Base-by-base conservation (phyloP, 1,140 invertebrate species). In the Tetranychus cinnabarinus region DNA sequence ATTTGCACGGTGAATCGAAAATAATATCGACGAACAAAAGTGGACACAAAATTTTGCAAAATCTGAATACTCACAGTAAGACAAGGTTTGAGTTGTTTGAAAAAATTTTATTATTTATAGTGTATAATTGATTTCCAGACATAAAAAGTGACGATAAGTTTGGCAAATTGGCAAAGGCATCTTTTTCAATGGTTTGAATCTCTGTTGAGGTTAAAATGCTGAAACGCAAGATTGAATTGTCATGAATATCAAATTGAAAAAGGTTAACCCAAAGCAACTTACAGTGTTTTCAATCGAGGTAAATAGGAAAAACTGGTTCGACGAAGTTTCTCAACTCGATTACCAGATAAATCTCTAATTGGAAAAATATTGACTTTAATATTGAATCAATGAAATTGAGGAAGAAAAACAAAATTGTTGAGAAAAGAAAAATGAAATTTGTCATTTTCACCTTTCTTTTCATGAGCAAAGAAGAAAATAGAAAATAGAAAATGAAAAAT, bases 41-140 rank as follows among this genome's bases (percentile, higher is more conserved):
- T 23, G 23, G 23, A 23, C 23, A 23, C 23, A 23, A 23, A 23
- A 23, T 23, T 23, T 23, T 0, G 23, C 23, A 23, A 23, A 23
- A 23, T 23, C 33, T 34, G 23, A 31, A 57, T 33, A 67, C 66
- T 66, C 61, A 67, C 66, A 67, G 39, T 33, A 63, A 58, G 58
- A 62, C 62, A 1, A 67, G 35, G 15, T 63, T 60, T 3, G 23
- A 58, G 31, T 62, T 64, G 13, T 60, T 57, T 36, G 35, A 47
- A 61, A 67, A 67, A 31, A 58, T 63, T 31, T 60, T 62, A 48
- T 62, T 65, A 35, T 54, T 39, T 15, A 67, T 66, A 1, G 39
- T n/a, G 15, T 61, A 52, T n/a, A 67, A 56, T 36, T 62, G 39
- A 55, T 67, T 67, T 5, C 60, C 64, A 12, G 59, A 63, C 37